Percentiles rank a stretch among this genome's conserved stretches.
Conservation (phyloP, 2,888 invertebrate genomes). For the Linnaemya tessellans region DNA sequence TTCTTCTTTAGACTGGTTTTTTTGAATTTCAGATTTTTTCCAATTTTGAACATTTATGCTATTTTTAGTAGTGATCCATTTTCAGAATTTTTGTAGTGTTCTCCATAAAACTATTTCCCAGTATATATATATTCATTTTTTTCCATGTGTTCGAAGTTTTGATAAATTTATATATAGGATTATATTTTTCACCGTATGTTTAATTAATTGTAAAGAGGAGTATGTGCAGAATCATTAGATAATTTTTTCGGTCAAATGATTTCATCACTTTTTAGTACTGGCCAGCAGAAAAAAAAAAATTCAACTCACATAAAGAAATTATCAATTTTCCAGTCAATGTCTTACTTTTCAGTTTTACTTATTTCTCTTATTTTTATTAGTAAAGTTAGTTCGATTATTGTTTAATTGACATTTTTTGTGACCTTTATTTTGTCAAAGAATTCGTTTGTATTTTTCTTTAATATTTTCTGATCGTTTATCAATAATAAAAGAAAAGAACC, state of each 20-base stretch:
- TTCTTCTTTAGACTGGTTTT: no score
- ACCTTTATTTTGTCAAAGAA: conserved; percentile 61
- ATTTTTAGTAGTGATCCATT: no score
- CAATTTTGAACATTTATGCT: no score
- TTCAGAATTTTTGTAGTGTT: no score
- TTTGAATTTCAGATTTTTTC: no score
- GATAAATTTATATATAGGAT: no score
- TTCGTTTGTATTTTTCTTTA: conserved; percentile 13
- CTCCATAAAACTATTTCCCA: no score
- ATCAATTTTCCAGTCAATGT: conserved; percentile 56
- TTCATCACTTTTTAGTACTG: conserved; percentile 11
- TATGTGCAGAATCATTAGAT: background rate
- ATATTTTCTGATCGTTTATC: conserved; percentile 54
- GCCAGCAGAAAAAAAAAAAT: background rate
- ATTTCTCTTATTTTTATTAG: conserved; percentile 39
- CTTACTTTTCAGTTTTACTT: conserved; percentile 48
- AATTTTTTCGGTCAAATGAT: background rate
- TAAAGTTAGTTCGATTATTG: conserved; percentile 53
- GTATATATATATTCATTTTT: no score
- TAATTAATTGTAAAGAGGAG: no score
- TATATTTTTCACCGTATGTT: no score
- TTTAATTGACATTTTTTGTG: conserved; percentile 71
- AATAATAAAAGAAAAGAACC: conserved; percentile 41
- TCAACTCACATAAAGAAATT: conserved; percentile 18
- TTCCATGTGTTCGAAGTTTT: no score